These are phyloP conservation scores for Abrostola triplasia DNA, from an alignment of 2,888 invertebrate species.

Conservation along the genomic window DNA sequence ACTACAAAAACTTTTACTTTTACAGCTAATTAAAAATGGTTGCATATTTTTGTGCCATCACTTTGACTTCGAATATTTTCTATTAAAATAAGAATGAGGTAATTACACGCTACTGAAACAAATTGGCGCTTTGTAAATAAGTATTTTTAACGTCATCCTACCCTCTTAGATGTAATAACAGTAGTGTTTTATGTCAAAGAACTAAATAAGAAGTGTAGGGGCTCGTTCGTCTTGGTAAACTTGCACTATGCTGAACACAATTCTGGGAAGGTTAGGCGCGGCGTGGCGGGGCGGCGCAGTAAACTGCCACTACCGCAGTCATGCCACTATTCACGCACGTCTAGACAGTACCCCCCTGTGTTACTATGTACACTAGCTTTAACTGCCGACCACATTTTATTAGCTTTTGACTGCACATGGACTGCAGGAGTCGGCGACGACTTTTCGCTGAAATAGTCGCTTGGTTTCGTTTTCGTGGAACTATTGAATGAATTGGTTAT, in stretches of 20 bases:
- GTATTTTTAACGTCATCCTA: background rate
- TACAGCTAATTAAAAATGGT: constrained; percentile 41
- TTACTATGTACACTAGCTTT: constrained; percentile 31
- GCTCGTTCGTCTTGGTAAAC: constrained; percentile 19
- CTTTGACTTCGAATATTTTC: background rate
- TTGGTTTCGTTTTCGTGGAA: constrained; percentile 31
- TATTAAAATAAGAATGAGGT: background rate
- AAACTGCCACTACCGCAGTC: constrained; percentile 40
- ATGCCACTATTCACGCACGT: constrained; percentile 68
- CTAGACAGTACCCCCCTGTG: constrained; percentile 63
- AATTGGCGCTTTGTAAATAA: background rate
- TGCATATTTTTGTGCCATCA: constrained; percentile 7
- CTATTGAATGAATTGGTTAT: constrained; percentile 7
- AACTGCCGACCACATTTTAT: constrained; percentile 42
- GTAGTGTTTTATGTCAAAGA: constrained; percentile 3
- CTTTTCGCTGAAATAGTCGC: constrained; percentile 22
- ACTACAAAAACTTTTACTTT: constrained; percentile 48
- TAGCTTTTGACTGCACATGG: constrained; percentile 40
- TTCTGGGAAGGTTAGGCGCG: constrained; percentile 20
- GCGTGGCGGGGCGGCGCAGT: constrained; percentile 8
- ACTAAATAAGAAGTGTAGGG: constrained; percentile 10
- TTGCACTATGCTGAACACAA: constrained; percentile 20
- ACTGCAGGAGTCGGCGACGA: constrained; percentile 22
- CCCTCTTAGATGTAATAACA: too few species aligned
- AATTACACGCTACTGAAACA: background rate